phyloP scores from a whole-genome alignment of 1,140 invertebrate genomes.

The Neodiprion pinetum region DNA sequence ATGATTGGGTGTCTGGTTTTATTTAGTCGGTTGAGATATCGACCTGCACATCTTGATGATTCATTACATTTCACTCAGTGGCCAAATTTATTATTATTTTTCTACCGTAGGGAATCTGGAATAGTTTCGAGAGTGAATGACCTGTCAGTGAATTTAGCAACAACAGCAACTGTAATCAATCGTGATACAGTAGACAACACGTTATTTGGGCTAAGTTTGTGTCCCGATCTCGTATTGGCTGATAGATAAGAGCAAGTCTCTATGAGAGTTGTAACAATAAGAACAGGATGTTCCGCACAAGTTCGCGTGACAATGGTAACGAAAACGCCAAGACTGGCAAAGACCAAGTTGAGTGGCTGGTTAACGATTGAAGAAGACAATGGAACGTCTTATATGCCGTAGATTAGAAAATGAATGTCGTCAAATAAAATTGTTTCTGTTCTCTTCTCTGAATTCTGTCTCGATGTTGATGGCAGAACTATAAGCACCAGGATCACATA shows the following conservation, averaged over 20 bases:
- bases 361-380: not conserved
- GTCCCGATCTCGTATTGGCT: not conserved
- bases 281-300: not conserved
- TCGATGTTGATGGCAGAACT: conserved; percentile 2
- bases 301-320: not conserved
- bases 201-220: too few species aligned
- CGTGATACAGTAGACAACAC: too few species aligned
- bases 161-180: too few species aligned
- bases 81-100: too few species aligned
- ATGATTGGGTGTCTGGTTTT: not conserved
- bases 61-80: too few species aligned
- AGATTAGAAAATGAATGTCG: not conserved
- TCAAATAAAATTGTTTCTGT: not conserved
- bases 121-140: too few species aligned
- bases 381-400: not conserved
- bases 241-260: not conserved
- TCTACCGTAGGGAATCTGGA: too few species aligned
- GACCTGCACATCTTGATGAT: too few species aligned
- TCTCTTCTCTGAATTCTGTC: not conserved
- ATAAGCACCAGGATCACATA: conserved; percentile 21
- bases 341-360: not conserved
- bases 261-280: not conserved
- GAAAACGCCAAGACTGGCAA: not conserved
- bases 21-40: not conserved
- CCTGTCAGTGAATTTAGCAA: too few species aligned